Base-by-base conservation (phyloP, 92 coral and sea anemone genomes). In the Paramuricea clavata region DNA sequence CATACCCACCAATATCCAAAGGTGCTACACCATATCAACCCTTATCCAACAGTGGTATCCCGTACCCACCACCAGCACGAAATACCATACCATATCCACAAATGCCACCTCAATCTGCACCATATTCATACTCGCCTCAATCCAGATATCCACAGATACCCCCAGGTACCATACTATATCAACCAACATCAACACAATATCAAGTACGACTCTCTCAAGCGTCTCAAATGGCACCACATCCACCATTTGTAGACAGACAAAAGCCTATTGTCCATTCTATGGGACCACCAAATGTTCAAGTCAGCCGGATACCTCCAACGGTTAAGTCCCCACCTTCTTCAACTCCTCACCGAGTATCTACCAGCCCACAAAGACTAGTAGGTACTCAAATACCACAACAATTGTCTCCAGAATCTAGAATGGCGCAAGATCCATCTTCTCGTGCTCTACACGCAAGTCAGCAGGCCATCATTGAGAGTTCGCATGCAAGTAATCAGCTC, bases 61-160 rank as follows among this genome's bases (percentile, higher is more conserved):
- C 67, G 27, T 76, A 44, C 25, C 73, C 41, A 16, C 35, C 42
- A 73, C n/a, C 79, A 73, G 56, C 68, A 12, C 15, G 30, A n/a
- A 39, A 30, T 21, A 28, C 56, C 7, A 5, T 23, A 13, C 84
- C 72, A 21, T 59, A 61, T 34, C 84, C 57, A 34, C 34, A 54
- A 23, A 21, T 42, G 72, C 19, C 72, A 28, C 72, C 22, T 28
- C 39, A 30, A 65, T 33, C 22, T 12, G 11, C 39, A 12, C 72
- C 72, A 65, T 65, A 65, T 12, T 3, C 72, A 65, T 65, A 28
- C 41, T 41, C 72, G 28, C 39, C 39, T 0, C 72, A 33, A 65
- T 31, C 72, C 6, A 31, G 62, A 76, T 35, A 49, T 27, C 68
- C 56, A 59, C 83, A 30, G n/a, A 12, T 54, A 78, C 83, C 68